A percentile compares a stretch with the other conserved stretches of the same genome.
Conservation (phyloP, 2,797 vertebrate species). For the Pteronotus mesoamericanus region DNA sequence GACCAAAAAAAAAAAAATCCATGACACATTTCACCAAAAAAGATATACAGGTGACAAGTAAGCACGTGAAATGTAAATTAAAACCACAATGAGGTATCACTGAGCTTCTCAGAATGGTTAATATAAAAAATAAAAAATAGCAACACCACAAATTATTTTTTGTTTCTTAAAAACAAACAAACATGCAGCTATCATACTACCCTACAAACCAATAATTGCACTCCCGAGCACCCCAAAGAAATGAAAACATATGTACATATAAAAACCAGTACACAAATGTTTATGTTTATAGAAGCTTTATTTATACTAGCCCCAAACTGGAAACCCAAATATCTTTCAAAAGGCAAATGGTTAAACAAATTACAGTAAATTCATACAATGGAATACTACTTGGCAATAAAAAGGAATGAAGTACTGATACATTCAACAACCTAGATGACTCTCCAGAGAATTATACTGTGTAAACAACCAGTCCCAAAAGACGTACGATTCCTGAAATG, state of each 20-base stretch:
- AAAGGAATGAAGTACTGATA: background rate
- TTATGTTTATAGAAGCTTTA: background rate
- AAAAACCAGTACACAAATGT: background rate
- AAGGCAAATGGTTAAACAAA: background rate
- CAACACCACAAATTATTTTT: background rate
- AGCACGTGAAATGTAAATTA: background rate
- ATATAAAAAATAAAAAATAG: background rate
- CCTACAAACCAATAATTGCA: background rate
- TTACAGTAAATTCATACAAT: background rate
- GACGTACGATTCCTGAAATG: background rate
- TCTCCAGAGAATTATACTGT: background rate
- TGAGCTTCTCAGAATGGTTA: background rate
- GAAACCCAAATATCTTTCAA: background rate
- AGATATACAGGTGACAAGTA: background rate
- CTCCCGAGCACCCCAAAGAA: background rate
- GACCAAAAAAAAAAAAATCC: background rate
- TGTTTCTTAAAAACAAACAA: background rate
- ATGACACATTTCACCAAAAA: no score
- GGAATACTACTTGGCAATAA: background rate
- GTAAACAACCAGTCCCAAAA: background rate
- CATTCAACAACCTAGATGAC: background rate
- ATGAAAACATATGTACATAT: background rate
- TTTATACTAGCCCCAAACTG: background rate
- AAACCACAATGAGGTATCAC: background rate
- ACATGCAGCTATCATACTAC: background rate